These are phyloP conservation scores for Acanthis flammea DNA, from an alignment of 2,797 vertebrate genomes.

Conservation along the genomic window DNA sequence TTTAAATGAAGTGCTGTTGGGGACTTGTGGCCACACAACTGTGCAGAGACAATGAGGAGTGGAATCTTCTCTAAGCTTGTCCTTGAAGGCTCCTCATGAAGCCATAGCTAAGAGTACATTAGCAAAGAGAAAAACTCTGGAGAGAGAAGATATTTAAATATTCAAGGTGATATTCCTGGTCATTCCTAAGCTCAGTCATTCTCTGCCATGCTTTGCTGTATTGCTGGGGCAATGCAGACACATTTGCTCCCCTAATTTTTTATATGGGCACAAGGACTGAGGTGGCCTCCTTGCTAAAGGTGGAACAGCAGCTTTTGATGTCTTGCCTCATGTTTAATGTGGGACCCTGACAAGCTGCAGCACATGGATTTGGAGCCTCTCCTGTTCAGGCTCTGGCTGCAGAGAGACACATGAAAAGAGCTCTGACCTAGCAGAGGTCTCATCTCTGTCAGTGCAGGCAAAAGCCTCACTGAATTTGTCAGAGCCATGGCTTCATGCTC, in stretches of 20 bases:
- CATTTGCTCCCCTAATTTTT: background rate
- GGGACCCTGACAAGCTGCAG: background rate
- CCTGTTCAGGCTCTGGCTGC: background rate
- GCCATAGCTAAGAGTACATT: rapidly evolving
- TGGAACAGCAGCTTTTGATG: background rate
- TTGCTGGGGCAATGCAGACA: background rate
- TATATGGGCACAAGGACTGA: background rate
- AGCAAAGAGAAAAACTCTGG: background rate
- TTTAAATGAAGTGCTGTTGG: background rate
- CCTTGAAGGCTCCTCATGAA: background rate
- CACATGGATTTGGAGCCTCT: background rate
- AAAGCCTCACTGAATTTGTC: background rate
- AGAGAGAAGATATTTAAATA: background rate
- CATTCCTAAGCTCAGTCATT: background rate
- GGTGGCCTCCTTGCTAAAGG: background rate
- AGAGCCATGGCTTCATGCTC: background rate
- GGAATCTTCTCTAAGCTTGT: background rate
- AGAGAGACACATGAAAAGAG: background rate
- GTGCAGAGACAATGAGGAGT: background rate
- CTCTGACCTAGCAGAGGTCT: background rate
- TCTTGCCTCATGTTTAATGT: background rate
- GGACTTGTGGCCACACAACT: background rate
- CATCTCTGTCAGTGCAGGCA: background rate
- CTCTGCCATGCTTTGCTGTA: background rate
- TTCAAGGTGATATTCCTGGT: background rate